Evolutionary conservation across 2,113 vertebrate genomes (phyloP).

Genomic region (Illadopsis cleaveri): DNA sequence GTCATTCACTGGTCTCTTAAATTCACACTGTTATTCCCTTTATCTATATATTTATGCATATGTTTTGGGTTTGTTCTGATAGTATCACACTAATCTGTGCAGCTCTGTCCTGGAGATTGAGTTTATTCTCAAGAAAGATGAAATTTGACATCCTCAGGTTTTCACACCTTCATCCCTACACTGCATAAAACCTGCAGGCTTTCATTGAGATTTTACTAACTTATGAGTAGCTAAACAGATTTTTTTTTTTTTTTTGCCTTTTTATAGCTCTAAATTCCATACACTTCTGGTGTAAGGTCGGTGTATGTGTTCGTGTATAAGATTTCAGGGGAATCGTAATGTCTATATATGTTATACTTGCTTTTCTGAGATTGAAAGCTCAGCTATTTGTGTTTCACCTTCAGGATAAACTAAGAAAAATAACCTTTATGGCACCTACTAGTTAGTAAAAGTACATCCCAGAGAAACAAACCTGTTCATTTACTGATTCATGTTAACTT

Average conservation of each 20-base stretch:
- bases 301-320: rapidly evolving
- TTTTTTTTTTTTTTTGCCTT: not conserved
- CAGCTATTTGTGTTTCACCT: not conserved
- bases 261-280: not conserved
- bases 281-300: not conserved
- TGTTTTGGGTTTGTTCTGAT: not conserved
- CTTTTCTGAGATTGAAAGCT: not conserved
- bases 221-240: not conserved
- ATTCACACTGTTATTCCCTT: not conserved
- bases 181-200: not conserved
- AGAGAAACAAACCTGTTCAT: rapidly evolving
- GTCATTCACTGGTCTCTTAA: not conserved
- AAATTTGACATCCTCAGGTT: not conserved
- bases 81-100: not conserved
- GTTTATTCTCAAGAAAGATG: not conserved
- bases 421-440: not conserved
- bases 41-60: not conserved
- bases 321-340: not conserved
- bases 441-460: not conserved
- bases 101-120: not conserved
- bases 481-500: not conserved
- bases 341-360: not conserved
- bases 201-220: not conserved
- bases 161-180: not conserved
- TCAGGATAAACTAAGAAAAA: not conserved